Evolutionary conservation across 2,797 vertebrate species (phyloP).

Genomic region (Leptodactylus fallax): DNA sequence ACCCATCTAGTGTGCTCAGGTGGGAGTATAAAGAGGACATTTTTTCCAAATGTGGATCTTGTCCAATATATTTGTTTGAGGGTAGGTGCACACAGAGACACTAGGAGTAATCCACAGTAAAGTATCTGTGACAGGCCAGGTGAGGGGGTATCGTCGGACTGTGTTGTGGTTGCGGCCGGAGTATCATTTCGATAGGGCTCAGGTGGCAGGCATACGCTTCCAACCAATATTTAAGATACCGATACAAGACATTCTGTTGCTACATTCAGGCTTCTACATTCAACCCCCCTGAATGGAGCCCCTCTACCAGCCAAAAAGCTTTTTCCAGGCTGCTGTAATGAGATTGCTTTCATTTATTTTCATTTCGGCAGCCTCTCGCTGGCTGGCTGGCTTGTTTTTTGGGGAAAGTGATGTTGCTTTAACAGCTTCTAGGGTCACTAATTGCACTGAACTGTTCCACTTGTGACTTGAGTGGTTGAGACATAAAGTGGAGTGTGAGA

Average conservation of each 20-base stretch:
- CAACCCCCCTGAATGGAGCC: slow-evolving; percentile 18
- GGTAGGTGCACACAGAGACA: no score
- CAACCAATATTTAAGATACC: neutral
- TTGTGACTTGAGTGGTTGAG: slow-evolving; percentile 56
- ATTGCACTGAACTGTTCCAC: slow-evolving; percentile 61
- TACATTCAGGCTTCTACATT: neutral
- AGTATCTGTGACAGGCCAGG: no score
- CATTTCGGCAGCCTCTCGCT: slow-evolving; percentile 18
- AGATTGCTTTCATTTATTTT: slow-evolving; percentile 48
- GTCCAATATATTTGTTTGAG: no score
- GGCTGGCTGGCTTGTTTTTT: slow-evolving; percentile 36
- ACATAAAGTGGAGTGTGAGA: slow-evolving; percentile 53
- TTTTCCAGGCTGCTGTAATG: slow-evolving; percentile 24
- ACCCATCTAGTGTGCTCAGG: no score
- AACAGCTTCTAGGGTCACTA: slow-evolving; percentile 61
- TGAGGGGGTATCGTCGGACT: no score
- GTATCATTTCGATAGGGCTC: no score
- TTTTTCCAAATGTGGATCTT: no score
- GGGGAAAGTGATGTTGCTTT: slow-evolving; percentile 59
- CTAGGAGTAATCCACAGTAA: no score
- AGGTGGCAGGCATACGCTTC: no score
- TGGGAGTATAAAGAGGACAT: no score
- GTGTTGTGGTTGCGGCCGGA: no score
- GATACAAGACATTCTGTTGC: neutral
- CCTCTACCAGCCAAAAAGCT: slow-evolving; percentile 17